Evolutionary conservation across 2,888 invertebrate genomes (phyloP), one percentile per base, ranked within the genome.

Genomic region (Melinaea menophilus): DNA sequence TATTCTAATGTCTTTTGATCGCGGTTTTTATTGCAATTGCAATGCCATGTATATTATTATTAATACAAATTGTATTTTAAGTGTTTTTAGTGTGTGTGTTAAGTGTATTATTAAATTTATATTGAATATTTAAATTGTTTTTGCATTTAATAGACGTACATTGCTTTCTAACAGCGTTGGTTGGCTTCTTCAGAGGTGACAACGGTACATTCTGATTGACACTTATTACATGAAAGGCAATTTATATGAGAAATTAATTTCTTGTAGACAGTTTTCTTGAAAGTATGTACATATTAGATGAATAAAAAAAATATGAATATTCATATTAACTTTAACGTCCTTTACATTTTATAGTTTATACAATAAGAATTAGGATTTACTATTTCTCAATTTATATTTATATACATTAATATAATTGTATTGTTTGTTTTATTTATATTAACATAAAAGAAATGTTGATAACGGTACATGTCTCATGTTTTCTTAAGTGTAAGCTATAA

Each of bases 1-100:
- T 68, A 68, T 66, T 69, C 62, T 62, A 66, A 63, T 66, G 64
- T 48, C 56, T 66, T 63, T 61, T 65, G 31, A 65, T 65, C 63
- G 63, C 67, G 54, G 56, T 60, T 65, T 65, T 64, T 65, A 61
- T 51, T 11, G 51, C 51, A 51, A 51, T 31, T 51, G 51, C 51
- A 51, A 51, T 51, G 22, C 31, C 5, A 41, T 41, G 41, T 41
- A 41, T 22, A 51, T 51, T 22, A 51, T 31, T 22, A 51, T 51
- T 31, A 51, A 22, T 51, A 51, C 51, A 51, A 51, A 51, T 51
- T 51, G 31, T 51, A 41, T 41, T 41, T 41, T 41, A 41, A 41
- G 41, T 41, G 11, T 7, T 41, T 41, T 41, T 41, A 41, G 41
- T 48, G 22, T n/a, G 5, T 51, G 31, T 51, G 31, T 51, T 51